These are phyloP conservation scores for Lagocephalus sceleratus DNA, from an alignment of 2,797 vertebrate genomes.

Conservation along the genomic window DNA sequence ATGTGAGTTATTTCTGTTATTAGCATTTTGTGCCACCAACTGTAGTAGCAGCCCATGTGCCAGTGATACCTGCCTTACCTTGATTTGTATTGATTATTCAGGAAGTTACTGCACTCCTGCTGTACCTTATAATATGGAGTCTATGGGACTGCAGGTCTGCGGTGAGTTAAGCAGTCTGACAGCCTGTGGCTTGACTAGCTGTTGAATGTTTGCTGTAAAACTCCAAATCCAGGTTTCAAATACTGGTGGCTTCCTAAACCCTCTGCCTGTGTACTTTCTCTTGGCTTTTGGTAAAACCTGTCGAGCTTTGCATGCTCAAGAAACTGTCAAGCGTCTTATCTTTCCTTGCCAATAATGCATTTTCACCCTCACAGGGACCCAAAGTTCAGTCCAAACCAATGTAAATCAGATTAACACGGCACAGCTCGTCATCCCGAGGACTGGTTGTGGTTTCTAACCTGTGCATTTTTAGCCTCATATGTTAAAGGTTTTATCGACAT, in stretches of 20 bases:
- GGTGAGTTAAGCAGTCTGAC: constrained; percentile 81
- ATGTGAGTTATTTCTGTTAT: constrained; percentile 15
- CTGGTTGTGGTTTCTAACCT: constrained; percentile 59
- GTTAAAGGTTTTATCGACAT: constrained; percentile 29
- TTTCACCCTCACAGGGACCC: constrained; percentile 63
- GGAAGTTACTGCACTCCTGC: constrained; percentile 85
- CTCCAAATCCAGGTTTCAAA: constrained; percentile 73
- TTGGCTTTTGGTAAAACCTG: constrained; percentile 75
- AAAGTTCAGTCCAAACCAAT: constrained; percentile 35
- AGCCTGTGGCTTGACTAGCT: constrained; percentile 71
- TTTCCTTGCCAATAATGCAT: constrained; percentile 68
- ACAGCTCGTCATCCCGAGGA: constrained; percentile 41
- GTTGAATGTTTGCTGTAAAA: constrained; percentile 74
- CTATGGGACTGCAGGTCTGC: constrained; percentile 84
- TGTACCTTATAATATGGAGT: constrained; percentile 85
- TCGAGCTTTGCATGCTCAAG: constrained; percentile 83
- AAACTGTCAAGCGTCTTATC: constrained; percentile 65
- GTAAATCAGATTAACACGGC: constrained; percentile 24
- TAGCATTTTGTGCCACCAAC: constrained; percentile 35
- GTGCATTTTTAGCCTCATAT: constrained; percentile 34
- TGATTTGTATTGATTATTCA: constrained; percentile 86
- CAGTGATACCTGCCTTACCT: constrained; percentile 73
- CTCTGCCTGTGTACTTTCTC: constrained; percentile 72
- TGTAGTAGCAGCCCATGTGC: constrained; percentile 53
- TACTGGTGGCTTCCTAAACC: constrained; percentile 80